These are phyloP conservation scores for Musca domestica DNA, from an alignment of 1,140 invertebrate species.

Conservation along the genomic window DNA sequence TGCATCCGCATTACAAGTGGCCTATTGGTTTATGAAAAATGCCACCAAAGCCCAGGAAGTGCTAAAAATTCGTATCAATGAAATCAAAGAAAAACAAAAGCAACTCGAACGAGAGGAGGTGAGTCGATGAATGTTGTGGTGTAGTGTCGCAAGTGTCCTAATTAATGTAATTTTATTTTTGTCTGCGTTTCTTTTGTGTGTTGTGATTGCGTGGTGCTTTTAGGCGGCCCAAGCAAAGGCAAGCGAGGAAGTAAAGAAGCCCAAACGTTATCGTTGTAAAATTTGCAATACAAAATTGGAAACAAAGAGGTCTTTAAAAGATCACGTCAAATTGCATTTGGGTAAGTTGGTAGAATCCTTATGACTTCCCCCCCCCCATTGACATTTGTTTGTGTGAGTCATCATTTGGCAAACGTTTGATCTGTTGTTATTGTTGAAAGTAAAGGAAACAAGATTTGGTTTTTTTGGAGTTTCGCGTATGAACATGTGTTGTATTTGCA, in stretches of 20 bases:
- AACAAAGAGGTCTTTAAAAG: conserved; percentile 32
- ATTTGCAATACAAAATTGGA: conserved; percentile 26
- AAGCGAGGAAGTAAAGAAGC: conserved; percentile 16
- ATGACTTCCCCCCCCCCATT: too few species aligned
- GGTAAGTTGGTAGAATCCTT: conserved; percentile 30
- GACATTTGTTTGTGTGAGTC: not conserved
- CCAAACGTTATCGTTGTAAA: conserved; percentile 27
- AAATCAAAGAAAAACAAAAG: conserved; percentile 3
- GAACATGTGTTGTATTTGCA: too few species aligned
- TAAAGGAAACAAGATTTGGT: too few species aligned
- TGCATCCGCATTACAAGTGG: conserved; percentile 40
- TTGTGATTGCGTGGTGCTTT: not conserved
- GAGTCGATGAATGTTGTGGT: not conserved
- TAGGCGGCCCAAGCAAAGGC: not conserved
- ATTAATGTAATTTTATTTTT: not conserved
- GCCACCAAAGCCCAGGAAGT: conserved; percentile 42
- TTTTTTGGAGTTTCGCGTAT: too few species aligned
- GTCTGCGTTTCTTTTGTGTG: conserved; percentile 27
- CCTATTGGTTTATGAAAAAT: conserved; percentile 45
- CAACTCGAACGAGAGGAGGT: not conserved
- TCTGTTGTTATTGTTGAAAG: too few species aligned
- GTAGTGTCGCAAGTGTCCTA: too few species aligned
- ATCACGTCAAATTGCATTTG: conserved; percentile 42
- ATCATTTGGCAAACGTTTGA: too few species aligned
- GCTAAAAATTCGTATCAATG: conserved; percentile 36